Evolutionary conservation across 37 sponge, comb jelly and placozoan species (phyloP), one percentile per base, ranked within the genome.

Genomic region (Spongilla lacustris): DNA sequence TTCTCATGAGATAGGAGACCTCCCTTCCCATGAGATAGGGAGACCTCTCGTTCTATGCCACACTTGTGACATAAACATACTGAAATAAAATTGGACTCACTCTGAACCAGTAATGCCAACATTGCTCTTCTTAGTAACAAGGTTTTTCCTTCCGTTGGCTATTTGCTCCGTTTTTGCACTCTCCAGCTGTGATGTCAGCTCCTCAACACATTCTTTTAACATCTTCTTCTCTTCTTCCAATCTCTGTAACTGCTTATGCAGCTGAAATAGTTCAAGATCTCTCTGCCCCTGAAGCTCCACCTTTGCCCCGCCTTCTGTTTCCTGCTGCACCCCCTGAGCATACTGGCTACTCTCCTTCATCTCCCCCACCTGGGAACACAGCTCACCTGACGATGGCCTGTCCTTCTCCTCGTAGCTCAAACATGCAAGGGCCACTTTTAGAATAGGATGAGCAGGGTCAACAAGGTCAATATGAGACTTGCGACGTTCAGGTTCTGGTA

Each of bases 381-480:
- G 32, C 28, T 80, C 23, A 32, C 21, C 22, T 24, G 80, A 66
- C 9, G 80, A 48, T 67, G 80, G 80, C 33, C 80, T 38, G 31
- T 31, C 22, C 28, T 29, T n/a, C 25, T 78, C 78, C 5, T 38
- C 17, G 25, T 58, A 58, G 21, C 41, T 67, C 31, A 80, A 48
- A 66, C 67, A 80, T 8, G 31, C 80, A 0, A 80, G 80, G 17
- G 67, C 67, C 5, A 3, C 33, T 23, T 22, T 31, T 11, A 80
- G 22, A 2, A 80, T 32, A 80, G 80, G 80, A 33, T 80, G 80
- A 2, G 67, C 29, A 13, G 68, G 80, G 25, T 58, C 66, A 67
- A 80, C 67, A 11, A 66, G 80, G 33, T 80, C 68, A 12, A 80
- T 80, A 36, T 80, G 67, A 14, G 66, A 17, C 80, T 80, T 80